Evolutionary conservation across 2,888 invertebrate genomes (phyloP).

Genomic region (Quadriops clusia): DNA sequence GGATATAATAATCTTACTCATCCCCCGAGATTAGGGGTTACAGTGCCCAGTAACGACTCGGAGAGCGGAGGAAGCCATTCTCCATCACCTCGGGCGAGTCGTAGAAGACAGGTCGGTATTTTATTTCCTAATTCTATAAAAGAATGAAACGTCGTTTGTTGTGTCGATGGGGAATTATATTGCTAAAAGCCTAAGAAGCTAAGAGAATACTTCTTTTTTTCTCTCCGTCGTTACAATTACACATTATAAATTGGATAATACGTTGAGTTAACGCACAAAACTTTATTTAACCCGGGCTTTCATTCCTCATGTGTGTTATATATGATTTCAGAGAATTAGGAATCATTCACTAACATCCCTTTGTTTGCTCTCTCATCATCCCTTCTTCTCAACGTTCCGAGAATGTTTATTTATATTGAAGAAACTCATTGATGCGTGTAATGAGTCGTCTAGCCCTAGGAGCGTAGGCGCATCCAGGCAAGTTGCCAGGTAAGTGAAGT

Average conservation of each 20-base stretch:
- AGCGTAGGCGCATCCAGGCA: constrained; percentile 83
- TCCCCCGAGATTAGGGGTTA: constrained; percentile 51
- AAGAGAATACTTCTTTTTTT: too few species aligned
- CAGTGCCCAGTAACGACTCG: constrained; percentile 61
- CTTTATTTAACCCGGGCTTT: too few species aligned
- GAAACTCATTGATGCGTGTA: constrained; percentile 94
- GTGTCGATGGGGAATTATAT: too few species aligned
- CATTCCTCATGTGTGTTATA: too few species aligned
- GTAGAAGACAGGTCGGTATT: constrained; percentile 62
- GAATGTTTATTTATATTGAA: constrained; percentile 94
- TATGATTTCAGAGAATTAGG: constrained; percentile 59
- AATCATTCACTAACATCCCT: constrained; percentile 94
- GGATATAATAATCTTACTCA: constrained; percentile 19
- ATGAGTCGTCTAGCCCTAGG: constrained; percentile 82
- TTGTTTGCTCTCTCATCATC: constrained; percentile 97
- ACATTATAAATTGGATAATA: too few species aligned
- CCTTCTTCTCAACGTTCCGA: constrained; percentile 96
- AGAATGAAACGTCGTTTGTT: too few species aligned
- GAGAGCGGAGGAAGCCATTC: constrained; percentile 82
- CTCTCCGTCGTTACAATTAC: too few species aligned
- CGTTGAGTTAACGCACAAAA: too few species aligned
- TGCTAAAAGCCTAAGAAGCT: too few species aligned
- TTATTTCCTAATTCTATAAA: too few species aligned
- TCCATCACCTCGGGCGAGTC: constrained; percentile 71
- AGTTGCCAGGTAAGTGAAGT: constrained; percentile 63